Base-by-base conservation (phyloP, 2,797 vertebrate species). In the Enteromius viviparus region DNA sequence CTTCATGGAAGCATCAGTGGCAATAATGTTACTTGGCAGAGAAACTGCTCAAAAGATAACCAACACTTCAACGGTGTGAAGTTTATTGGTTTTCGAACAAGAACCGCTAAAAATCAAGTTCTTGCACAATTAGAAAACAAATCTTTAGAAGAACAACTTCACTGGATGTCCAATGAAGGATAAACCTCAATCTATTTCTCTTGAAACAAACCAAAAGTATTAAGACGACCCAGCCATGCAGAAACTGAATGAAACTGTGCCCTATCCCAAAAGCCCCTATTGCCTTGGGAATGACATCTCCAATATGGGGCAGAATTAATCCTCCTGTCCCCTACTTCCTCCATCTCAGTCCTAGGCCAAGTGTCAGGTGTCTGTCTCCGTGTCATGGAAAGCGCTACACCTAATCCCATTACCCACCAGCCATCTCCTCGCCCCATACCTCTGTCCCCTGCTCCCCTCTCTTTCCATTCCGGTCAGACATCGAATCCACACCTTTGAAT, bases 161-260 rank as follows among this genome's bases (percentile, higher is more conserved):
- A 21, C 45, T 40, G 70, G 34, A 76, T 68, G 62, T 76, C 81
- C 72, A 45, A 75, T 40, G 72, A 58, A 76, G 72, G 62, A 82
- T 45, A 34, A 82, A 68, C 72, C 71, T 71, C 78, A 60, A 49
- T 74, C 55, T 81, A 40, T 21, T n/a, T 21, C 45, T 76, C 83
- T 45, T 68, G 58, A 65, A 76, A 76, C 71, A 82, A 81, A 75
- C 80, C 78, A 94, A 94, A 94, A 93, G 95, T 94, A 97, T 97
- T 96, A 98, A 96, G 97, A 94, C 95, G 94, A 96, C 93, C 94
- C 95, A 96, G 96, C 95, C 95, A 95, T 95, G 95, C 87, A 95
- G 96, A 96, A 97, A 97, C 95, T 90, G 93, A 94, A 92, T 87
- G 87, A 85, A 79, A 51, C 93, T 26, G 60, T 82, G 87, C 89